phyloP scores from a whole-genome alignment of 1,140 invertebrate species.

The Cotesia vestalis region DNA sequence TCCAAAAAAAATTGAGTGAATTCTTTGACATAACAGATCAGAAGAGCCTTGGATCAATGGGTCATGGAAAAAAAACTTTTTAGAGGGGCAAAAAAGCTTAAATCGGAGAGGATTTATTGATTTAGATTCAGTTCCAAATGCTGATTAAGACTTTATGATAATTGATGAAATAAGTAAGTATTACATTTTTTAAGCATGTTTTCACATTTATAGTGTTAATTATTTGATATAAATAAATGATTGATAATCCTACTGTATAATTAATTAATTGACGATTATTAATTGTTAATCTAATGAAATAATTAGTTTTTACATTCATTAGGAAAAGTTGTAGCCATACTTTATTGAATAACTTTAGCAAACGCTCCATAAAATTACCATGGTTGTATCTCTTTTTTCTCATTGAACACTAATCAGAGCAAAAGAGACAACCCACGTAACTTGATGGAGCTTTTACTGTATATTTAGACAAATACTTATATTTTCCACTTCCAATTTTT shows the following conservation, averaged over 20 bases:
- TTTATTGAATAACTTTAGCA: too few species aligned
- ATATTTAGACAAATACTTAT: too few species aligned
- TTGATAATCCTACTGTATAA: neutral
- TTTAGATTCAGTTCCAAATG: slow-evolving; percentile 27
- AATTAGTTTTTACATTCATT: too few species aligned
- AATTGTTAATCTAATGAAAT: neutral
- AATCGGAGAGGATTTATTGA: slow-evolving; percentile 34
- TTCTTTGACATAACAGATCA: slow-evolving; percentile 26
- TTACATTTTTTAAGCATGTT: too few species aligned
- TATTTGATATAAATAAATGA: neutral
- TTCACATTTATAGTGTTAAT: too few species aligned
- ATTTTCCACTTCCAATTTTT: too few species aligned
- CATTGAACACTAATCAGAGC: too few species aligned
- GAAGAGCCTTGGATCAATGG: neutral
- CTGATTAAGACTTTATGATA: slow-evolving; percentile 17
- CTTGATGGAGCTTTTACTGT: too few species aligned
- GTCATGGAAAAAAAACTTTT: slow-evolving; percentile 18
- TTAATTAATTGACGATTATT: neutral
- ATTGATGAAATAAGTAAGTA: slow-evolving; percentile 35
- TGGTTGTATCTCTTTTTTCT: too few species aligned
- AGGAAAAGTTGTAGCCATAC: too few species aligned
- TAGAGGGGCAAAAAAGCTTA: slow-evolving; percentile 32
- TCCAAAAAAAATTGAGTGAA: slow-evolving; percentile 19
- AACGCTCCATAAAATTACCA: too few species aligned
- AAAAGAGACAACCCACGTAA: too few species aligned